Percentiles rank a stretch among this genome's conserved stretches.
Evolutionary conservation across 2,888 invertebrate genomes (phyloP).

Genomic region (Synanthedon vespiformis): DNA sequence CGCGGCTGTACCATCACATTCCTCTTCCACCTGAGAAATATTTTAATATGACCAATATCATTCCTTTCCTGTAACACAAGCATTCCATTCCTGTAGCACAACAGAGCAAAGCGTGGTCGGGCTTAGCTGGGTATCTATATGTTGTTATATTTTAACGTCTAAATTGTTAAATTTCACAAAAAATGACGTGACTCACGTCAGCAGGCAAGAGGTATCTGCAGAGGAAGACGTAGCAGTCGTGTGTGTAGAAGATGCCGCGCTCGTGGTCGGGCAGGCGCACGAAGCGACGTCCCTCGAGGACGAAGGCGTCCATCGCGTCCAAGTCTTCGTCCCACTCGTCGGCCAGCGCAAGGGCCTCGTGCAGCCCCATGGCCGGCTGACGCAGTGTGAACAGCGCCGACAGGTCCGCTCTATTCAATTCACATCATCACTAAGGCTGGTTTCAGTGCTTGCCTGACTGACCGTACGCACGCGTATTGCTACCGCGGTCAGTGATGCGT

Average conservation of each 20-base stretch:
- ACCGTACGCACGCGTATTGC: too few relatives aligned
- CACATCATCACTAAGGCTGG: too few relatives aligned
- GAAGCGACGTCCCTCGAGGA: conserved; percentile 96
- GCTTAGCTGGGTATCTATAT: too few relatives aligned
- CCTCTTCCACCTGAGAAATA: conserved; percentile 38
- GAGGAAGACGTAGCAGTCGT: conserved; percentile 97
- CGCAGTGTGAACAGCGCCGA: conserved; percentile 96
- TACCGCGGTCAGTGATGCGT: too few relatives aligned
- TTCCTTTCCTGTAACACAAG: too few relatives aligned
- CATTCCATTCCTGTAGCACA: too few relatives aligned
- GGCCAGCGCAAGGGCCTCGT: conserved; percentile 89
- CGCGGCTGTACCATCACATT: conserved; percentile 39
- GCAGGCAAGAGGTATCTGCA: conserved; percentile 93
- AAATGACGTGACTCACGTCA: conserved; percentile 43
- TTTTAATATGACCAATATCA: too few relatives aligned
- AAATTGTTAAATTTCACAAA: background rate
- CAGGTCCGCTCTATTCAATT: conserved; percentile 79
- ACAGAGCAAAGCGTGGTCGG: too few relatives aligned
- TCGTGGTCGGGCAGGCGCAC: conserved; percentile 96
- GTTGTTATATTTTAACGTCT: background rate
- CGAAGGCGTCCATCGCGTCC: conserved; percentile 97
- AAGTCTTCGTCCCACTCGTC: conserved; percentile 99
- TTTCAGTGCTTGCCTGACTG: too few relatives aligned
- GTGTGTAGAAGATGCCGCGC: conserved; percentile 89
- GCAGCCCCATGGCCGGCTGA: conserved; percentile 86